Conservation (phyloP, 1,140 invertebrate genomes). For the Calliphora vicina region DNA sequence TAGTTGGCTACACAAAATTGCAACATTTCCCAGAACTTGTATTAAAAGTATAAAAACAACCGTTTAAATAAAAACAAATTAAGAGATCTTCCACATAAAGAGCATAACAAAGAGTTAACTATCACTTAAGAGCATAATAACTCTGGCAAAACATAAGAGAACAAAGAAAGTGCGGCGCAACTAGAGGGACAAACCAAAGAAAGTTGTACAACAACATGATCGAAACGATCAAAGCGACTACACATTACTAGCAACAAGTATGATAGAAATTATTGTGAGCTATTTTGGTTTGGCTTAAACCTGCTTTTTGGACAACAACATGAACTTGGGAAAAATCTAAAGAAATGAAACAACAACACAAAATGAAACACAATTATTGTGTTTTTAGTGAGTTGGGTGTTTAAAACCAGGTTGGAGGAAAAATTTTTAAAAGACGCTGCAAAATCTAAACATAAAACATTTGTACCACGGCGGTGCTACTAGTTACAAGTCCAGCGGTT, state of each 20-base stretch:
- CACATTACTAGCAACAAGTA: no score
- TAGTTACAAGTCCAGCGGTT: constrained; percentile 44
- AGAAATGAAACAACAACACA: neutral
- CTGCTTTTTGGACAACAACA: neutral
- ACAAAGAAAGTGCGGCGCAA: neutral
- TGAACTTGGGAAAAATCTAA: constrained; percentile 28
- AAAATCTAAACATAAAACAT: constrained; percentile 57
- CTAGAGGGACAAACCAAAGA: neutral
- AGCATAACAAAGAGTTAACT: neutral
- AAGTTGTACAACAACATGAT: constrained; percentile 21
- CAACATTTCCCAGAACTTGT: neutral
- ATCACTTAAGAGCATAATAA: constrained; percentile 10
- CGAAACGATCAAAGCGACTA: neutral
- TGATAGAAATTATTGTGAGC: neutral
- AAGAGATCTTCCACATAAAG: neutral
- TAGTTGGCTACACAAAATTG: neutral
- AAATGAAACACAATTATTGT: neutral
- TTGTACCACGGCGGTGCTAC: constrained; percentile 59
- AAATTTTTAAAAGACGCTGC: constrained; percentile 64
- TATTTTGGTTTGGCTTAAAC: neutral
- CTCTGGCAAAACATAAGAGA: neutral
- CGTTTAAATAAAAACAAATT: no score
- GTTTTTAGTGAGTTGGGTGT: neutral
- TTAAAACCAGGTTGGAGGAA: constrained; percentile 42
- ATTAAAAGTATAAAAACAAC: neutral